Percentiles rank a stretch among this genome's conserved stretches.
Conservation (phyloP, 1,140 invertebrate genomes). For the Psix sp. region DNA sequence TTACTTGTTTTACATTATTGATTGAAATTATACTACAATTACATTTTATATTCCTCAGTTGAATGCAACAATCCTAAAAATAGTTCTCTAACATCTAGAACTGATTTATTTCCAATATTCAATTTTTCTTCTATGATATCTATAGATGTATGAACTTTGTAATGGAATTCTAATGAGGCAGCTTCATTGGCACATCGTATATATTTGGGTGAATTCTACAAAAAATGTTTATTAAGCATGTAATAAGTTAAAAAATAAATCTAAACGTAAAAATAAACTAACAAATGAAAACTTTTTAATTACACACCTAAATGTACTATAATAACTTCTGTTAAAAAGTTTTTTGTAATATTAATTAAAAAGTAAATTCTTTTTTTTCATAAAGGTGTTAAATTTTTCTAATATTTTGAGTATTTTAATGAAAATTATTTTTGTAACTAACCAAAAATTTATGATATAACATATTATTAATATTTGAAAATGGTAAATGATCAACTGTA, state of each 20-base stretch:
- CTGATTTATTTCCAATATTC: constrained; percentile 81
- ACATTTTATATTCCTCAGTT: constrained; percentile 98
- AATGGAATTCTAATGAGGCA: constrained; percentile 91
- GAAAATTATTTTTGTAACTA: too few species aligned
- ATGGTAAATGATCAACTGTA: too few species aligned
- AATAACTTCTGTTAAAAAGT: too few species aligned
- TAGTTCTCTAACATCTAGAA: constrained; percentile 87
- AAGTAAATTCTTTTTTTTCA: too few species aligned
- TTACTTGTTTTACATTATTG: too few species aligned
- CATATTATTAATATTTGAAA: too few species aligned
- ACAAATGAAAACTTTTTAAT: too few species aligned
- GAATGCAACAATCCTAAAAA: constrained; percentile 95
- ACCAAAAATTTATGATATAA: too few species aligned
- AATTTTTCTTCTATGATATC: constrained; percentile 96
- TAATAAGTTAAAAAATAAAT: constrained; percentile 1
- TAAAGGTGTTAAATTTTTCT: too few species aligned
- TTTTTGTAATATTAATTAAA: too few species aligned
- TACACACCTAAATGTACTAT: too few species aligned
- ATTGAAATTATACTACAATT: constrained; percentile 60
- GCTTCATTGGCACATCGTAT: constrained; percentile 85
- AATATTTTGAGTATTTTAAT: too few species aligned
- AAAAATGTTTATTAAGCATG: constrained; percentile 52
- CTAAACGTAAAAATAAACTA: background rate
- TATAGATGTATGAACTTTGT: constrained; percentile 94
- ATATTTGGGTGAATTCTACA: constrained; percentile 93